Base-by-base conservation (phyloP, 2,888 invertebrate species). In the Pachydiplax longipennis region DNA sequence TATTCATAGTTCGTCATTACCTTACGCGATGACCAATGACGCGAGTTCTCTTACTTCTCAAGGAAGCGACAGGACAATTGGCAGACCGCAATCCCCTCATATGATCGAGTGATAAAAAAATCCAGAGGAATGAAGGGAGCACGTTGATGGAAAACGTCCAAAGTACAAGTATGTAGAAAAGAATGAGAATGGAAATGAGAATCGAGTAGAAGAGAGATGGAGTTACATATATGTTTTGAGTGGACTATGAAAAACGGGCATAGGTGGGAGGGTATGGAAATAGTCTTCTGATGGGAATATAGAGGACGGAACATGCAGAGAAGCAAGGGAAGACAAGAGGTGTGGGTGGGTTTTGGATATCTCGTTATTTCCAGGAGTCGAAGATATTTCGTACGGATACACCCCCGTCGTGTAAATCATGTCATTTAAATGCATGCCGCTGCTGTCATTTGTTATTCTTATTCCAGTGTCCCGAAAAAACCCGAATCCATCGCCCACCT, bases 351-450 rank as follows among this genome's bases (percentile, higher is more conserved):
- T 40, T 61, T 87, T 87, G 87, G 87, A 87, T 87, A 87, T 61
- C 87, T 87, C 87, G 87, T 87, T 87, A 87, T 87, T 87, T 87
- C 87, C 87, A 87, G 87, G 37, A 87, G 87, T 87, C 87, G 87
- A 87, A 87, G 87, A 87, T 87, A 61, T 87, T 87, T 87, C 87
- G 87, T 61, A 65, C 87, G 87, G 87, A 61, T 65, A 87, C 40
- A 87, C 87, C 61, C 48, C 83, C 61, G 87, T 48, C 87, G 87
- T 61, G 87, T 87, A 87, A 87, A 87, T 87, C 87, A 87, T 87
- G 87, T 87, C 87, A 87, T 87, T 87, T 87, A 87, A 87, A 87
- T 87, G 87, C 87, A 87, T 87, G 61, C 87, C 87, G 61, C 87
- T 37, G 65, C 53, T 53, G 61, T 61, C 61, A 65, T 87, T 87